Conservation (phyloP, 2,113 vertebrate genomes). For the Rousettus leschenaultii region DNA sequence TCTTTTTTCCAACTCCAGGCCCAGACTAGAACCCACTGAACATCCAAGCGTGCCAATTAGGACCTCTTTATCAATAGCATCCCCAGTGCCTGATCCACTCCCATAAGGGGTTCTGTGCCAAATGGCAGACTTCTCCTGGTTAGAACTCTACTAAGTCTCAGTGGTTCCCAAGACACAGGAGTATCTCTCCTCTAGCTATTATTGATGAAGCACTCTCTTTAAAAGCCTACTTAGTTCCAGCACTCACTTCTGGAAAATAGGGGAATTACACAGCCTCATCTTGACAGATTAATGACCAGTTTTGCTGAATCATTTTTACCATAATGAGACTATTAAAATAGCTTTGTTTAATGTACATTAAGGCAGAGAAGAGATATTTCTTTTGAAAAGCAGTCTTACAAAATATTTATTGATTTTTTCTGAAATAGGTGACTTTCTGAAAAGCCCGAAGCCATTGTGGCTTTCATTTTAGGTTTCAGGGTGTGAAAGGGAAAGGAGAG, state of each 20-base stretch:
- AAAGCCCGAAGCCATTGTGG: neutral
- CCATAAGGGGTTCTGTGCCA: neutral
- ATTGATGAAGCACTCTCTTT: neutral
- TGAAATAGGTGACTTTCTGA: neutral
- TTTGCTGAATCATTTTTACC: conserved; percentile 20
- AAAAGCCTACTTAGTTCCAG: neutral
- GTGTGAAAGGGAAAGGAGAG: neutral
- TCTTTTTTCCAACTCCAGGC: neutral
- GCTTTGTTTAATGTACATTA: neutral
- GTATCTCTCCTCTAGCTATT: neutral
- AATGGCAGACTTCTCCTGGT: neutral
- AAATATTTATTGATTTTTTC: neutral
- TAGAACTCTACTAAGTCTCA: neutral
- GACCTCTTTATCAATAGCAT: neutral
- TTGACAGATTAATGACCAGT: neutral
- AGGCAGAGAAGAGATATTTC: neutral
- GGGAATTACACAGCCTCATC: neutral
- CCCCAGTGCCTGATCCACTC: neutral
- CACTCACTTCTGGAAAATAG: neutral
- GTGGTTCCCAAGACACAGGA: neutral
- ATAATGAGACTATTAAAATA: neutral
- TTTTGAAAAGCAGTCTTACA: neutral
- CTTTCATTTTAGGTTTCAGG: conserved; percentile 36
- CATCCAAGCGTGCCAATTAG: neutral
- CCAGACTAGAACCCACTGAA: neutral